A percentile compares a stretch with the other conserved stretches of the same genome.
These are phyloP conservation scores for Muraenolepis orangiensis DNA, from an alignment of 2,797 vertebrate species.

Conservation along the genomic window DNA sequence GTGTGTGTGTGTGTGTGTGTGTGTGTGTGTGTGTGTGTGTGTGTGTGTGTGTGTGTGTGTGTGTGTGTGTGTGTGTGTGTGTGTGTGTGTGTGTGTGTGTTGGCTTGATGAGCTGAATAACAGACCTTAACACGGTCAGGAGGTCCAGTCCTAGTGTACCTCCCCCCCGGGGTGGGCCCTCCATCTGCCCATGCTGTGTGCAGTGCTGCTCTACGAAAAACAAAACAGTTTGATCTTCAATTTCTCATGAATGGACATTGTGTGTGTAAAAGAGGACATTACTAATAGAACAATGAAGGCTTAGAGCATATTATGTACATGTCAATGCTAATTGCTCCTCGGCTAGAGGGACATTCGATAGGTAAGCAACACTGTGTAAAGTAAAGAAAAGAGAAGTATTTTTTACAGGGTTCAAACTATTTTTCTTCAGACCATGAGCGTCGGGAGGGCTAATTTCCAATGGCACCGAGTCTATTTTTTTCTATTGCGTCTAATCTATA, in stretches of 20 bases:
- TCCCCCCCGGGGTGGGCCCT: no score
- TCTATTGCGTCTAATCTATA: neutral
- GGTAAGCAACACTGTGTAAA: neutral
- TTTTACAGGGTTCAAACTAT: neutral
- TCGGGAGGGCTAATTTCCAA: neutral
- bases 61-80: constrained; percentile 4
- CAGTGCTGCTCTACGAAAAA: neutral
- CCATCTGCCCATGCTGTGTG: constrained; percentile 55
- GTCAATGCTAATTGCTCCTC: neutral
- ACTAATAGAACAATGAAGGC: neutral
- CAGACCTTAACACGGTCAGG: constrained; percentile 39
- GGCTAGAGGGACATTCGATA: neutral
- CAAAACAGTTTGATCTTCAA: neutral
- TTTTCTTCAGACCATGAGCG: neutral
- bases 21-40: constrained; percentile 39
- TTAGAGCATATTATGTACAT: neutral
- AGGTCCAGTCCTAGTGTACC: no score
- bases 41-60: neutral
- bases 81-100: neutral
- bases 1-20: constrained; percentile 17
- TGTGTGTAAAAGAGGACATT: neutral
- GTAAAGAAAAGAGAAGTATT: no score
- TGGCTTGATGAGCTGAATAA: constrained; percentile 20
- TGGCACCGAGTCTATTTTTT: neutral
- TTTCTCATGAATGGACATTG: neutral